Evolutionary conservation across 1,140 invertebrate species (phyloP), one percentile per base, ranked within the genome.

Genomic region (Drepana arcuata): DNA sequence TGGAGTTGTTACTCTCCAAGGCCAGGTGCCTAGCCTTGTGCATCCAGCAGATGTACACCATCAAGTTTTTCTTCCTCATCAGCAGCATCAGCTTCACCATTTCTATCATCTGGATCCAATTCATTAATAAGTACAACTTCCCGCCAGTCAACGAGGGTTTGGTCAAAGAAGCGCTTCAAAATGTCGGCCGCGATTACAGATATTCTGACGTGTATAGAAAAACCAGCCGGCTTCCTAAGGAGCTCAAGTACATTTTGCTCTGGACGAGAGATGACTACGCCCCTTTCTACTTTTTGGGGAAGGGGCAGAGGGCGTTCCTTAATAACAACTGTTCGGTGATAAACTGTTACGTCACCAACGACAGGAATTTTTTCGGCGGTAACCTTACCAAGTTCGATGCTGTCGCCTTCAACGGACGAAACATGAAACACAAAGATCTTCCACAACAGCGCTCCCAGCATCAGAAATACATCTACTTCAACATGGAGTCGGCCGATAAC

Each of bases 381-480:
- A 59, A 75, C 26, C 12, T 70, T 0, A 69, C 73, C 4, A 63
- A 74, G 21, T 85, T 80, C 36, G 68, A 84, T 35, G 81, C 65
- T 2, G 64, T 85, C 16, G 60, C 68, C 0, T 85, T 85, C 35
- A 83, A 85, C 44, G 80, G 75, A 27, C 53, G 73, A 2, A 71
- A 62, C 28, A 47, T 78, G 5, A 24, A 40, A 2, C 7, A 15
- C 1, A 14, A 51, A 16, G 33, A 63, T 6, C 42, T 78, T 7
- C 86, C 86, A 3, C 23, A 38, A 12, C n/a, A 35, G 0, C 62
- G 86, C 21, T 56, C 53, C 7, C 31, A 49, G 0, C 48, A 68
- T 26, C 86, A 87, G 38, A 69, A 75, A 34, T 87, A 84, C 51
- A 77, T 87, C 23, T 86, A 70, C 35, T 73, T 85, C 12, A 81